phyloP scores from a whole-genome alignment of 1,140 invertebrate genomes.

The Ceratoteleas bidentatus region DNA sequence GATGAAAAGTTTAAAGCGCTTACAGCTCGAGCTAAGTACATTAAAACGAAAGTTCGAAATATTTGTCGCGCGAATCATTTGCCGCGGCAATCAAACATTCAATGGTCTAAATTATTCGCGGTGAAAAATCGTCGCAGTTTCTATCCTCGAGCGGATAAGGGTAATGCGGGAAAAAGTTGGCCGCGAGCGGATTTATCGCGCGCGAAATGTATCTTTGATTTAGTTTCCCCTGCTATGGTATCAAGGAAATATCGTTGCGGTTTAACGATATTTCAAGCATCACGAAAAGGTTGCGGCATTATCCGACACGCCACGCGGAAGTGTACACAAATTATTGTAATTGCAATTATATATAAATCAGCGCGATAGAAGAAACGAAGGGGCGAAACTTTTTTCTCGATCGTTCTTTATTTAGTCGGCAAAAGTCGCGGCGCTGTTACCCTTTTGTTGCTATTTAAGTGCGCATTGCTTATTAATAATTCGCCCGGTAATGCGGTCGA shows the following conservation, averaged over 20 bases:
- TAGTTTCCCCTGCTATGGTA: slow-evolving; percentile 31
- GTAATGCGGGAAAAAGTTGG: slow-evolving; percentile 30
- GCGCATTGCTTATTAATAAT: no score
- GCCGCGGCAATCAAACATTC: no score
- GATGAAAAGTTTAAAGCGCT: no score
- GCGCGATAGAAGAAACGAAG: background rate
- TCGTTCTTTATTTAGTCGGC: background rate
- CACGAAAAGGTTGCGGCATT: slow-evolving; percentile 27
- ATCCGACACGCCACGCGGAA: slow-evolving; percentile 6
- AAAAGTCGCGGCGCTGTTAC: no score
- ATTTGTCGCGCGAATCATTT: no score
- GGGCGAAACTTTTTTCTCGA: background rate
- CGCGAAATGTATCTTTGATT: slow-evolving; percentile 58
- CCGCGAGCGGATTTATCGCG: slow-evolving; percentile 24
- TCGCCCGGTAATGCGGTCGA: background rate
- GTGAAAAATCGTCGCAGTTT: slow-evolving; percentile 33
- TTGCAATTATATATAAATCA: slow-evolving; percentile 20
- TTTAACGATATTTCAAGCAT: slow-evolving; percentile 47
- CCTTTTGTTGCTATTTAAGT: no score
- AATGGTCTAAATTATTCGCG: slow-evolving; percentile 39
- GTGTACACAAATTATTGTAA: slow-evolving; percentile 31
- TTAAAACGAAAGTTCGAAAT: no score
- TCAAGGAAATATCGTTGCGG: slow-evolving; percentile 40
- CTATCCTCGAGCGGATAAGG: slow-evolving; percentile 20
- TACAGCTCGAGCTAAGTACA: no score